Percentiles rank a stretch among this genome's conserved stretches.
Conservation (phyloP, 1,140 invertebrate genomes). For the Ceratina japonica region DNA sequence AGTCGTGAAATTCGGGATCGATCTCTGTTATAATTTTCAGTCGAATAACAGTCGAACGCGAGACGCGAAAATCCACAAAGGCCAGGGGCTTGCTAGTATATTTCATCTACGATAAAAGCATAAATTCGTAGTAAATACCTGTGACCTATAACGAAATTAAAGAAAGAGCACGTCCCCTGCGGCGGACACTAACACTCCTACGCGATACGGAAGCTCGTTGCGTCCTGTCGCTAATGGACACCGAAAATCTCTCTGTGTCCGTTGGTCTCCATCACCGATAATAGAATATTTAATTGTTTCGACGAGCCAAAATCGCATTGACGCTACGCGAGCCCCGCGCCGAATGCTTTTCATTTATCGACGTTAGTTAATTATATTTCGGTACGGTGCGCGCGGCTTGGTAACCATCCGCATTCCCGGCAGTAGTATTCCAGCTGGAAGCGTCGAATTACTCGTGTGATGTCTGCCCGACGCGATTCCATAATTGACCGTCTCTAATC, state of each 20-base stretch:
- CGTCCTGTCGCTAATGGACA: slow-evolving; percentile 8
- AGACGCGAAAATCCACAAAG: no score
- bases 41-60: no score
- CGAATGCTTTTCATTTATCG: slow-evolving; percentile 41
- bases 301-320: slow-evolving; percentile 14
- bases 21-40: no score
- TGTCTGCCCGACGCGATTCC: slow-evolving; percentile 29
- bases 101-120: neutral
- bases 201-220: neutral
- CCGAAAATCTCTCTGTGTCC: neutral
- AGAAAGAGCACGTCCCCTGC: neutral
- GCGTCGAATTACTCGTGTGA: slow-evolving; percentile 45
- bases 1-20: no score
- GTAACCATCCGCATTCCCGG: slow-evolving; percentile 25
- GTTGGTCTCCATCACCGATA: neutral
- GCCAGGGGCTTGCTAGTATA: no score
- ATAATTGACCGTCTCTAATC: slow-evolving; percentile 47
- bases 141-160: neutral
- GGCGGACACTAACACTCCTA: neutral
- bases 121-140: no score
- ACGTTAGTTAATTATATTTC: slow-evolving; percentile 44
- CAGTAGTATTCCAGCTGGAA: slow-evolving; percentile 30
- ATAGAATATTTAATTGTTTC: slow-evolving; percentile 37
- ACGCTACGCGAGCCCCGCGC: slow-evolving; percentile 11
- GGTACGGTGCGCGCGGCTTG: neutral